Evolutionary conservation across 2,888 invertebrate species (phyloP).

Genomic region (Coenonympha glycerion): DNA sequence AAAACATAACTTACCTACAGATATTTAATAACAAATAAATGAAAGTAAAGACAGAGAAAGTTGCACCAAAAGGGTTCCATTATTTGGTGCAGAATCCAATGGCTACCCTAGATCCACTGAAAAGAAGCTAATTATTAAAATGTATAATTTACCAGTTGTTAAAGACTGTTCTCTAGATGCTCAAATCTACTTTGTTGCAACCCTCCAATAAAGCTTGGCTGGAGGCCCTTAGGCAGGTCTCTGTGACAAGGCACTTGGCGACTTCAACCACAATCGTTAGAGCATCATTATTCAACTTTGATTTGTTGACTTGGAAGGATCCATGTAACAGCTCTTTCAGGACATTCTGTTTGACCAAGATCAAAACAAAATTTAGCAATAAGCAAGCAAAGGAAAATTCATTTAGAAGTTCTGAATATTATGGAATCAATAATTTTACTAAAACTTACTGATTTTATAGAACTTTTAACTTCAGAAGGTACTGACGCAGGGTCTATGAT

Average conservation of each 20-base stretch:
- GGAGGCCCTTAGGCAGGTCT: slow-evolving; percentile 71
- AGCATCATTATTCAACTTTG: slow-evolving; percentile 73
- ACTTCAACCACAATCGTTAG: slow-evolving; percentile 69
- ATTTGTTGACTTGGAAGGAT: slow-evolving; percentile 73
- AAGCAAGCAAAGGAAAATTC: slow-evolving; percentile 2
- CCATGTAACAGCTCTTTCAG: slow-evolving; percentile 72
- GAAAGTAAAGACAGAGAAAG: no score
- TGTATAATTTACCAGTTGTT: slow-evolving; percentile 64
- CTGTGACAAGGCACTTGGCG: slow-evolving; percentile 71
- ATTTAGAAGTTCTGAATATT: background rate
- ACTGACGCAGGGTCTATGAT: slow-evolving; percentile 56
- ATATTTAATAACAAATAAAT: no score
- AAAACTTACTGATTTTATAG: slow-evolving; percentile 49
- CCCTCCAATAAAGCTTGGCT: slow-evolving; percentile 67
- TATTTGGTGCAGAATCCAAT: no score
- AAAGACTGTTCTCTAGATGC: slow-evolving; percentile 74
- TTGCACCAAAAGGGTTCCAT: no score
- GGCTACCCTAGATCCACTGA: no score
- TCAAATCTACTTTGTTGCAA: slow-evolving; percentile 66
- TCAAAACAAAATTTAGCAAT: no score
- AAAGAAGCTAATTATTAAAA: background rate
- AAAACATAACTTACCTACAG: background rate
- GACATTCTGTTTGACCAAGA: slow-evolving; percentile 60
- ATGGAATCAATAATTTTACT: background rate
- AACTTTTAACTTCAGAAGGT: slow-evolving; percentile 49